Conservation (phyloP, 2,888 invertebrate genomes). For the Chouioia cunea region DNA sequence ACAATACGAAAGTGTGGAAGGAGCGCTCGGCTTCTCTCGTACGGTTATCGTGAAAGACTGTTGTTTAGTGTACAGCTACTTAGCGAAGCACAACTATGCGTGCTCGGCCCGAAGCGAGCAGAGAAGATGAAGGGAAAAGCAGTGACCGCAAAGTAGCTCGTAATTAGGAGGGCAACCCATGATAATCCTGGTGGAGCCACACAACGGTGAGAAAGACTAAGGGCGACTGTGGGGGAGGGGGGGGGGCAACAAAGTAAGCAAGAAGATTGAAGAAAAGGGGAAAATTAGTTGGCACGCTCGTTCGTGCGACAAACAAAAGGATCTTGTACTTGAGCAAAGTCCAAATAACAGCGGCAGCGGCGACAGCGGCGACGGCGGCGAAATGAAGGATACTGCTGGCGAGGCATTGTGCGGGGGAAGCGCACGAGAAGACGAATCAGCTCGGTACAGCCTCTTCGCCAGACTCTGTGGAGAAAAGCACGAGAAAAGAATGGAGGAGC, state of each 20-base stretch:
- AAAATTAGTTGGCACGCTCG: conserved; percentile 50
- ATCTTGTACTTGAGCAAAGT: conserved; percentile 15
- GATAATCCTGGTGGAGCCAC: conserved; percentile 40
- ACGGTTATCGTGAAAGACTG: too few relatives aligned
- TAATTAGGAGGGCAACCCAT: conserved; percentile 41
- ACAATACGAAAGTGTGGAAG: too few relatives aligned
- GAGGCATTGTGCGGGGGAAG: not conserved
- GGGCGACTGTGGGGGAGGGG: too few relatives aligned
- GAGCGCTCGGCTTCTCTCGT: too few relatives aligned
- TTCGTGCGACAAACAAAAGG: conserved; percentile 39
- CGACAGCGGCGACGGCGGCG: conserved; percentile 13
- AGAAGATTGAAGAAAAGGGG: conserved; percentile 23
- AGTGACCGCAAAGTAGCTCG: conserved; percentile 36
- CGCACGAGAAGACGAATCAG: not conserved
- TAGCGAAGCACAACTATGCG: conserved; percentile 19
- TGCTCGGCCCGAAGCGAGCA: not conserved
- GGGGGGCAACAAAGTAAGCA: not conserved
- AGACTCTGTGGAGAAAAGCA: not conserved
- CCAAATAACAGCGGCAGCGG: conserved; percentile 11
- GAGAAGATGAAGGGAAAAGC: conserved; percentile 41
- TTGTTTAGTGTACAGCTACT: not conserved
- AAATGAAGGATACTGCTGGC: not conserved
- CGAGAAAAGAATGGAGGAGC: not conserved
- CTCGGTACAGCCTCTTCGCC: too few relatives aligned
- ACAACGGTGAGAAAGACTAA: not conserved